Base-by-base conservation (phyloP, 1,140 invertebrate species). In the Catajapyx aquilonaris region DNA sequence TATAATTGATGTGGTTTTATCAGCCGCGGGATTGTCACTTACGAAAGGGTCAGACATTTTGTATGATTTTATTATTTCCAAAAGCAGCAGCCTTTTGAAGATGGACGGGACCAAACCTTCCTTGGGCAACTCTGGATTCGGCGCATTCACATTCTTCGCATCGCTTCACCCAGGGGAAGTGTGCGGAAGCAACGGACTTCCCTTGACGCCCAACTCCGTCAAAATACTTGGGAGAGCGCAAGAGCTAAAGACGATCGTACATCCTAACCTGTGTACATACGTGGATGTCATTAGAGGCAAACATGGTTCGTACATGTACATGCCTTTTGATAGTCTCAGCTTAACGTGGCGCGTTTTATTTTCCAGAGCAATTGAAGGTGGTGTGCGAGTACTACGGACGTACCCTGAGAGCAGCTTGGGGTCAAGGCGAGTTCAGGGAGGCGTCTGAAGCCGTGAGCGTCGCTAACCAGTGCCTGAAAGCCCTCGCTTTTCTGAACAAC, bases 191-290 rank as follows among this genome's bases (percentile, higher is more conserved):
- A 95, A 96, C 64, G 90, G 91, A 11, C 60, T 96, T 21, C 91
- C 90, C 1, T 59, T 95, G 9, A 96, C 90, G 2, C 88, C 88
- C 15, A 94, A 94, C 60, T 94, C 88, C 1, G 88, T 95, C 37
- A 80, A 81, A 39, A 91, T 96, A 50, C 64, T 88, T 37, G 91
- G 91, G 13, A 67, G 74, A 49, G 81, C 88, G 35, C 85, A 91
- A 52, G 62, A 71, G 33, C 59, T 95, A 2, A 81, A 84, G 52
- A 75, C 70, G 1, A 60, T 93, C 31, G 59, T 69, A 39, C 81
- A 91, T 59, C 66, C 71, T 5, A 68, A 84, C 64, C 61, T 96
- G 22, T 86, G 81, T 47, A 68, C 73, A 40, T 95, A 94, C 62
- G 58, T 96, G 7, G 87, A 94, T 59, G 75, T 93, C 35, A 76